Conservation (phyloP, 2,113 vertebrate genomes). For the Actenoides lindsayi region DNA sequence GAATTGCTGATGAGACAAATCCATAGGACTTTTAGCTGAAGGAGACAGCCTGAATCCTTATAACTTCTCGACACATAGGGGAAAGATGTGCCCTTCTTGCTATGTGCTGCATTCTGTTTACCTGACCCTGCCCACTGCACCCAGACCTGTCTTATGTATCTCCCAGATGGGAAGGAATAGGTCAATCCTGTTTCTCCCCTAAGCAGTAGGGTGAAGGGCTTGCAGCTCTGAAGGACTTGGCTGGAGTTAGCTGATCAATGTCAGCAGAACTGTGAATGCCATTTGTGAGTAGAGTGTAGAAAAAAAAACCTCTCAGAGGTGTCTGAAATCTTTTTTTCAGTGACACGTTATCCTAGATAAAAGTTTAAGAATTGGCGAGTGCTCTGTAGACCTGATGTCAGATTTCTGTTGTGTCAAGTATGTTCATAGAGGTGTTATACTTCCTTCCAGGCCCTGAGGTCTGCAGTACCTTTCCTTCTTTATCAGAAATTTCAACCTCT, state of each 20-base stretch:
- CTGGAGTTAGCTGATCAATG: not conserved
- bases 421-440: not conserved
- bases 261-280: not conserved
- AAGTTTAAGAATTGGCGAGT: not conserved
- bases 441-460: not conserved
- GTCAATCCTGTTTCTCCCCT: not conserved
- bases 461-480: not conserved
- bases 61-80: accelerated
- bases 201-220: not conserved
- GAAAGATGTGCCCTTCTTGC: not conserved
- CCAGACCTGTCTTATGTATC: not conserved
- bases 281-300: not conserved
- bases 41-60: not conserved
- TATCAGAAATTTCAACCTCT: not conserved
- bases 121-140: not conserved
- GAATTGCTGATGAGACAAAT: not conserved
- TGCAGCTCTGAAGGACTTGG: not conserved
- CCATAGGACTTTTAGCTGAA: not conserved
- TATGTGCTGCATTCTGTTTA: not conserved
- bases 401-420: not conserved
- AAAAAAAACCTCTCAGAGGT: not conserved
- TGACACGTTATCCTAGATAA: not conserved
- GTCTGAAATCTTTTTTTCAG: not conserved
- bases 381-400: not conserved
- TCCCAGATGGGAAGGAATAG: not conserved